Evolutionary conservation across 2,888 invertebrate species (phyloP).

Genomic region (Zhuqinia jingwanae): DNA sequence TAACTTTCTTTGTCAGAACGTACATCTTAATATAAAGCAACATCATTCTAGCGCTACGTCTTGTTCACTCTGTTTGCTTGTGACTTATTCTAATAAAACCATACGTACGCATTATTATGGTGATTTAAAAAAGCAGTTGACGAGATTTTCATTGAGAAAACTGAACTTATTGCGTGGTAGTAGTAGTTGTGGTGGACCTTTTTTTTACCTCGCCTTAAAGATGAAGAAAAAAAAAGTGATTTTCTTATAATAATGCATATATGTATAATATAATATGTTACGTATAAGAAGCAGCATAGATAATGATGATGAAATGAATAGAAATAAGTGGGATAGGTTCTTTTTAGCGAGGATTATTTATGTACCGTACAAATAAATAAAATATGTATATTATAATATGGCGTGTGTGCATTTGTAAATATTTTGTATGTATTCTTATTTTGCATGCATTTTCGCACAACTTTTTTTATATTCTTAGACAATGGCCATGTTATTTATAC

Average conservation of each 20-base stretch:
- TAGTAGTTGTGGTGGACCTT: slow-evolving; percentile 12
- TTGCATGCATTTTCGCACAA: slow-evolving; percentile 12
- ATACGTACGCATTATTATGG: slow-evolving; percentile 56
- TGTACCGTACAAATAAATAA: slow-evolving; percentile 51
- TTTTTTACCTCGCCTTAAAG: slow-evolving; percentile 65
- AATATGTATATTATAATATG: slow-evolving; percentile 37
- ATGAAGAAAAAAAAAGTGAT: slow-evolving; percentile 53
- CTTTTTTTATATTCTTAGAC: background rate
- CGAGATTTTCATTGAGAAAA: slow-evolving; percentile 72
- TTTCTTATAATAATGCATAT: slow-evolving; percentile 39
- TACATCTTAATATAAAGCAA: no score
- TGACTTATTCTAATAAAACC: no score
- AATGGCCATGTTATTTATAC: slow-evolving; percentile 3
- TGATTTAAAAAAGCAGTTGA: slow-evolving; percentile 39
- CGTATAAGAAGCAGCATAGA: slow-evolving; percentile 13
- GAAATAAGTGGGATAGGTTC: slow-evolving; percentile 67
- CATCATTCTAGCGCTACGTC: no score
- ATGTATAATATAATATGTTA: slow-evolving; percentile 23
- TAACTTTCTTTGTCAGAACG: no score
- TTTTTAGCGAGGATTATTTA: slow-evolving; percentile 50
- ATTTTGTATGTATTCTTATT: slow-evolving; percentile 2
- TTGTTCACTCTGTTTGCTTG: no score
- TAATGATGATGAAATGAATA: slow-evolving; percentile 55
- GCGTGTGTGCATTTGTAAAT: slow-evolving; percentile 34
- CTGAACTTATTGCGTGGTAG: slow-evolving; percentile 61